Evolutionary conservation across 2,888 invertebrate species (phyloP).

Genomic region (Muscina levida): DNA sequence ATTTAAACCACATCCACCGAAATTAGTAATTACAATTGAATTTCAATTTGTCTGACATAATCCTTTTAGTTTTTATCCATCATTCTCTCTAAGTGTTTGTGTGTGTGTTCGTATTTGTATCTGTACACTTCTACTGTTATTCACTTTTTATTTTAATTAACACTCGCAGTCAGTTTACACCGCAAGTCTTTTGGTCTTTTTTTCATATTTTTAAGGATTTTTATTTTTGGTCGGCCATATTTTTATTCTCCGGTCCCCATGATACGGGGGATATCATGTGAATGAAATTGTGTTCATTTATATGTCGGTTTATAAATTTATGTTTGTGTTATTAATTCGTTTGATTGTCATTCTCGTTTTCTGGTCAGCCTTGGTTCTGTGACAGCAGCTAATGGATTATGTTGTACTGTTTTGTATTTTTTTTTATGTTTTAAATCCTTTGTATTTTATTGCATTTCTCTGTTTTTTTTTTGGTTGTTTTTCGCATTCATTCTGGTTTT

Average conservation of each 20-base stretch:
- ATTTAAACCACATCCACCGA: no score
- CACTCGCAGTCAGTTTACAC: neutral
- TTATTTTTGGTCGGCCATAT: slow-evolving; percentile 3
- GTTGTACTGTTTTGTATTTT: neutral
- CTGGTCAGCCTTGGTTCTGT: slow-evolving; percentile 5
- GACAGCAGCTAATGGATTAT: neutral
- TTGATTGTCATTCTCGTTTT: slow-evolving; percentile 8
- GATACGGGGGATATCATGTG: no score
- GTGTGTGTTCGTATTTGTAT: neutral
- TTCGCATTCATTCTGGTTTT: neutral
- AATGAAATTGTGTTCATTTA: no score
- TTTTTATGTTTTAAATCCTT: slow-evolving; percentile 10
- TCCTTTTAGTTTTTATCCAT: slow-evolving; percentile 5
- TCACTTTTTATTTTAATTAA: neutral
- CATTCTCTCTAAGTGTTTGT: neutral
- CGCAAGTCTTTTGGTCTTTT: neutral
- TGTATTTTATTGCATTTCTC: no score
- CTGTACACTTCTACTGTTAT: neutral
- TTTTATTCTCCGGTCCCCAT: no score
- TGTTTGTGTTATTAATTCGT: neutral
- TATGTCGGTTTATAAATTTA: neutral
- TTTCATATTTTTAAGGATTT: neutral
- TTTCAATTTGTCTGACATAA: neutral
- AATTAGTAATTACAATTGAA: no score
- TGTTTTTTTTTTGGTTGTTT: no score